Conservation (phyloP, 2,888 invertebrate species). For the Apodemia mormo region DNA sequence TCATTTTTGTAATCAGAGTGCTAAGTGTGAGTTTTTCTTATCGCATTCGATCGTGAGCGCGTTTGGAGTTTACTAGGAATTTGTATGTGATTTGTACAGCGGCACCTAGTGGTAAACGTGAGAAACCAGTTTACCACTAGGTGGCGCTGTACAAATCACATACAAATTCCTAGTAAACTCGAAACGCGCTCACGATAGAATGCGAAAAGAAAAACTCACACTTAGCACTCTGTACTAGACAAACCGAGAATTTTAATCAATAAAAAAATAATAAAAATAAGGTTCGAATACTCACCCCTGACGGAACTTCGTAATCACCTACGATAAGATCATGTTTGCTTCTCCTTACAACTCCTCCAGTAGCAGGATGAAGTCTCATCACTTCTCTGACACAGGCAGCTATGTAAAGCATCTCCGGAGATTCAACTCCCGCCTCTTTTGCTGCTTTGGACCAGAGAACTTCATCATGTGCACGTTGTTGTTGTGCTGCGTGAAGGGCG, state of each 20-base stretch:
- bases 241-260: background rate
- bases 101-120: too few species aligned
- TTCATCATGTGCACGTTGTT: conserved; percentile 70
- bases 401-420: conserved; percentile 54
- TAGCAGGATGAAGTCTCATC: conserved; percentile 66
- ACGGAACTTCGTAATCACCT: conserved; percentile 67
- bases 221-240: too few species aligned
- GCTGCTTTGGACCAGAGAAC: conserved; percentile 61
- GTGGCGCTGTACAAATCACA: too few species aligned
- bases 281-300: conserved; percentile 56
- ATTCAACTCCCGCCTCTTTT: conserved; percentile 51
- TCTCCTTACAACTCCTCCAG: conserved; percentile 67
- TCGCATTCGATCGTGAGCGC: too few species aligned
- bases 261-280: conserved; percentile 10
- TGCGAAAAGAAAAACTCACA: too few species aligned
- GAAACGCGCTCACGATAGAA: too few species aligned
- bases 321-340: conserved; percentile 54
- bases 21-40: too few species aligned
- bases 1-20: too few species aligned
- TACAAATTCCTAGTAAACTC: too few species aligned
- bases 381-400: conserved; percentile 61
- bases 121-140: too few species aligned
- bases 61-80: too few species aligned
- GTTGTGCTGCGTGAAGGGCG: conserved; percentile 68
- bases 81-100: too few species aligned